Base-by-base conservation (phyloP, 2,888 invertebrate genomes). In the Xylocampa areola region DNA sequence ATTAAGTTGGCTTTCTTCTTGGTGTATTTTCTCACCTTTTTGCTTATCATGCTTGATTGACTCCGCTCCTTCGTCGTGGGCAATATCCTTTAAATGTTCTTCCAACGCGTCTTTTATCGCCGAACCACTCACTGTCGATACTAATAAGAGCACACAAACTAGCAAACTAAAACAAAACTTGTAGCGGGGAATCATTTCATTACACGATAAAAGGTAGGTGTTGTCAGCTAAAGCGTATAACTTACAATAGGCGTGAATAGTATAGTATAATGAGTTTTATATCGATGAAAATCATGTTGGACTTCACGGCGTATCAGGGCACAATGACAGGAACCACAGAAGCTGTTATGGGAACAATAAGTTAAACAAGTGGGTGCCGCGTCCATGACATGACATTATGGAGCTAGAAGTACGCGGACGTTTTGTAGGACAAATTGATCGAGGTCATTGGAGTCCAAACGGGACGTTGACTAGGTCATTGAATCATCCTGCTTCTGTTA, bases 311-410 rank as follows among this genome's bases (percentile, higher is more conserved):
- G 61, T 64, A 83, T 94, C 87, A 88, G 75, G 81, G 79, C 76
- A 94, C 94, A 94, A 94, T 94, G 88, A 86, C 90, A 91, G 94
- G 94, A 94, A 94, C 85, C 87, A 84, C 88, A 88, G 89, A 83
- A 63, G 60, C 60, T 57, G 79, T 76, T 71, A 70, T 67, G 79
- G 81, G 82, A 83, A 93, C 92, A 93, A 92, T 92, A 84, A 81
- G 61, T 71, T 64, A 68, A 74, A 76, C 77, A 72, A 82, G 78
- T 80, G 71, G 76, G 68, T 73, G 79, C 73, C 52, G 70, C 78
- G 91, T 87, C 92, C 92, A 81, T 93, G 94, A 92, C 92, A 91
- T 80, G 82, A 79, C 86, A 80, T 81, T 87, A 85, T 84, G 76
- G 77, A 80, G 76, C 79, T 68, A 71, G 75, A 79, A 78, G 80